phyloP scores from a whole-genome alignment of 2,113 vertebrate species.

The Chloropsis cyanopogon region DNA sequence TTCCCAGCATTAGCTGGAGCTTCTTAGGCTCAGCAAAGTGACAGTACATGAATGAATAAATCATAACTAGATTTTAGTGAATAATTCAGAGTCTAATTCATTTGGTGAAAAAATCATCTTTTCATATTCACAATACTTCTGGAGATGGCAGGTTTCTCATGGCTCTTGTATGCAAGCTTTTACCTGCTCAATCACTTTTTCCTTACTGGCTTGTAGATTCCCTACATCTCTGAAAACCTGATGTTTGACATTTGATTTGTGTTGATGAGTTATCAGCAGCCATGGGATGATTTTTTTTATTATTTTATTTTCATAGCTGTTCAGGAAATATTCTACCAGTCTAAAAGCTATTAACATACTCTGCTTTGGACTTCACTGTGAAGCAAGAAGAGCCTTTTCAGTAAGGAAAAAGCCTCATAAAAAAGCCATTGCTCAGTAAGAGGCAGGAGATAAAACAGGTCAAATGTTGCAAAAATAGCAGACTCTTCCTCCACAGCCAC shows the following conservation, averaged over 20 bases:
- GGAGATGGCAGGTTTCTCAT: not conserved
- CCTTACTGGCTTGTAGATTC: not conserved
- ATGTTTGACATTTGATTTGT: not conserved
- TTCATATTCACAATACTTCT: not conserved
- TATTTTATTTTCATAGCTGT: not conserved
- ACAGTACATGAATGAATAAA: slow-evolving; percentile 41
- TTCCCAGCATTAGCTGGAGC: not conserved
- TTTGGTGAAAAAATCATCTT: not conserved
- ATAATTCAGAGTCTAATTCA: slow-evolving; percentile 28
- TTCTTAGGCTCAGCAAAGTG: slow-evolving; percentile 32
- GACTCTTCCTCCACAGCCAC: not conserved
- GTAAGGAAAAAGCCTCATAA: not conserved
- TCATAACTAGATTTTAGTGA: slow-evolving; percentile 27
- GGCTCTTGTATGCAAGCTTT: not conserved
- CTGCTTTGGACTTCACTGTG: not conserved
- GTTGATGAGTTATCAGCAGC: not conserved
- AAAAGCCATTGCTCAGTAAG: not conserved
- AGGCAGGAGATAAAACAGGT: not conserved
- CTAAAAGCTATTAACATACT: not conserved
- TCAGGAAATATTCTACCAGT: not conserved
- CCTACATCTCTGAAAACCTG: not conserved
- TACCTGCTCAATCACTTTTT: not conserved
- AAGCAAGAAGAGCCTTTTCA: not conserved
- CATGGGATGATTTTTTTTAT: not conserved
- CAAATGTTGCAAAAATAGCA: not conserved